A percentile compares a stretch with the other conserved stretches of the same genome.
phyloP scores from a whole-genome alignment of 2,113 vertebrate genomes.

The Paracyprichromis sp. region DNA sequence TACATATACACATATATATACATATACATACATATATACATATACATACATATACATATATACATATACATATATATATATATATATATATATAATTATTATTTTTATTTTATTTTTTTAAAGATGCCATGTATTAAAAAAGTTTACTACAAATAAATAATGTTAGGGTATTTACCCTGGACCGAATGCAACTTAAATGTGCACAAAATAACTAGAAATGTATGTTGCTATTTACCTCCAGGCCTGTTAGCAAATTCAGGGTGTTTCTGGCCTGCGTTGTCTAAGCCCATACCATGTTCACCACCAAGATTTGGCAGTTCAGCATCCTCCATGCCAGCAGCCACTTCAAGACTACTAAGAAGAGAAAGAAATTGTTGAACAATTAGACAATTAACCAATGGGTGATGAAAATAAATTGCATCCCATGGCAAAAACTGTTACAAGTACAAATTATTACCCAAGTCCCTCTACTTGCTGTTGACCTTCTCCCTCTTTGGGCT shows the following conservation, averaged over 20 bases:
- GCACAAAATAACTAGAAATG: background rate
- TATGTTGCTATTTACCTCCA: constrained; percentile 69
- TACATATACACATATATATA: no score
- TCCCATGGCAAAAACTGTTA: background rate
- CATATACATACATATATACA: no score
- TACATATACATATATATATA: background rate
- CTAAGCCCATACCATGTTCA: constrained; percentile 83
- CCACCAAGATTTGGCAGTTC: constrained; percentile 79
- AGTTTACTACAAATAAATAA: no score
- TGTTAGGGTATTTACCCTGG: background rate
- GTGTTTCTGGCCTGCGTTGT: constrained; percentile 81
- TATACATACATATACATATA: no score
- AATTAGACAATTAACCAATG: background rate
- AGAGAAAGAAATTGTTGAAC: background rate
- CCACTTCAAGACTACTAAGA: constrained; percentile 76
- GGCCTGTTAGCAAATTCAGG: constrained; percentile 86
- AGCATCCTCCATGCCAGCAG: constrained; percentile 82
- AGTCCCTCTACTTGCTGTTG: constrained; percentile 83
- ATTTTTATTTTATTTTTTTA: no score
- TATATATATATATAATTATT: no score
- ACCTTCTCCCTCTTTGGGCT: constrained; percentile 75
- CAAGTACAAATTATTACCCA: constrained; percentile 72
- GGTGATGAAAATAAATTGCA: background rate
- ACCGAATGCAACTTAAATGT: background rate
- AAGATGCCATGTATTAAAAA: no score